phyloP scores from a whole-genome alignment of 2,888 invertebrate species.

The Tiliacea aurago region DNA sequence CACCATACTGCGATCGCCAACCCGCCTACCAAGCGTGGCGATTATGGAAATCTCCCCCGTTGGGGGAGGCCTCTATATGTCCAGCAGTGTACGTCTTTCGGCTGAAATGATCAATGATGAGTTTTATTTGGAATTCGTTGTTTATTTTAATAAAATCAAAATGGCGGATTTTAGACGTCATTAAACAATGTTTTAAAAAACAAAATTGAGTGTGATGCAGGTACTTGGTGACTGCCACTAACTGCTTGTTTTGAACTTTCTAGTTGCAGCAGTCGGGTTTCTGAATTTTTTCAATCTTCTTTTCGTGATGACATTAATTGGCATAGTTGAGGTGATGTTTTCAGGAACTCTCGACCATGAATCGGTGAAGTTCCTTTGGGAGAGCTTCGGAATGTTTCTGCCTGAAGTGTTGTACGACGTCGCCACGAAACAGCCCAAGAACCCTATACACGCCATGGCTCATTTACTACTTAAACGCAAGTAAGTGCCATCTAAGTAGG shows the following conservation, averaged over 20 bases:
- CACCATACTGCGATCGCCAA: too few relatives aligned
- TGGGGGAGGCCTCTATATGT: too few relatives aligned
- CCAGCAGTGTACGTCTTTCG: too few relatives aligned
- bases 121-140: too few relatives aligned
- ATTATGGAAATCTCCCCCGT: too few relatives aligned
- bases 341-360: conserved; percentile 75
- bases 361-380: conserved; percentile 80
- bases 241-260: neutral
- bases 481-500: conserved; percentile 65
- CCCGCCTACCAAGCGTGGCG: too few relatives aligned
- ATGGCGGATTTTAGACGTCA: neutral
- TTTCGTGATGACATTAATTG: neutral
- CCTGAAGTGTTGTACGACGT: conserved; percentile 78
- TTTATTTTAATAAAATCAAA: too few relatives aligned
- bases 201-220: too few relatives aligned
- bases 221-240: too few relatives aligned
- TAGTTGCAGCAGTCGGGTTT: neutral
- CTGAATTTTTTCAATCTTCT: neutral
- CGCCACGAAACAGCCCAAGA: conserved; percentile 70
- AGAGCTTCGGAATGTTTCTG: conserved; percentile 76
- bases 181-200: too few relatives aligned
- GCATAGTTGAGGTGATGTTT: neutral
- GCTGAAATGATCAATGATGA: too few relatives aligned
- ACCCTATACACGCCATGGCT: conserved; percentile 82
- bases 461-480: conserved; percentile 79